Evolutionary conservation across 2,888 invertebrate genomes (phyloP), one percentile per base, ranked within the genome.

Genomic region (Andrena marginata): DNA sequence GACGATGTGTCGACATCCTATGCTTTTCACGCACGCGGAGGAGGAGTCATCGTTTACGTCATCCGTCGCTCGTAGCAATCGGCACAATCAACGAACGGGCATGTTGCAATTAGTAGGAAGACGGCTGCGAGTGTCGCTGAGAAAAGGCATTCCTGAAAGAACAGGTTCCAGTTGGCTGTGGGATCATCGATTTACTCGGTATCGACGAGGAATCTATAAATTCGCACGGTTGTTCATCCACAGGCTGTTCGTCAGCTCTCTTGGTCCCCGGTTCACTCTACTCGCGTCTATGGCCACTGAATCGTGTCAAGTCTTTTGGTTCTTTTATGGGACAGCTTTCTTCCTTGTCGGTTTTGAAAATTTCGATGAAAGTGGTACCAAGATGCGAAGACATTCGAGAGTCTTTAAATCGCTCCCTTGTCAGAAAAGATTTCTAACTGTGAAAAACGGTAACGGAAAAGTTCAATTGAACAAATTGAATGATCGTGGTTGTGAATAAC

Each of bases 31-130:
- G 65, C 70, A 42, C 10, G 29, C 20, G 56, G 23, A 23, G 23
- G 62, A 35, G 26, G 62, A 81, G 77, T 81, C 84, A 75, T 77
- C 70, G 70, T 75, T 85, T 72, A 54, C 86, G 86, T 72, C 77
- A 75, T 75, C 59, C 76, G 60, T n/a, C 35, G 35, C 56, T 42
- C 31, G 59, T 49, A 48, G 35, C 62, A 60, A 77, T 77, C 54
- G 62, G 63, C 65, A 49, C 68, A 31, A 86, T 84, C 81, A 81
- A 84, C 60, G 71, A 16, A 49, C 54, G 56, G 59, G 56, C 77
- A 69, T 72, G 74, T 84, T 35, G 69, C 84, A 77, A 84, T 72
- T 85, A 74, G 74, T 54, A 33, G 48, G 64, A 35, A 70, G 72
- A 26, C 63, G 59, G 51, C 29, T 51, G 20, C 56, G 29, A 62